These are phyloP conservation scores for Tetragonula clypearis DNA, from an alignment of 1,140 invertebrate genomes.

Conservation along the genomic window DNA sequence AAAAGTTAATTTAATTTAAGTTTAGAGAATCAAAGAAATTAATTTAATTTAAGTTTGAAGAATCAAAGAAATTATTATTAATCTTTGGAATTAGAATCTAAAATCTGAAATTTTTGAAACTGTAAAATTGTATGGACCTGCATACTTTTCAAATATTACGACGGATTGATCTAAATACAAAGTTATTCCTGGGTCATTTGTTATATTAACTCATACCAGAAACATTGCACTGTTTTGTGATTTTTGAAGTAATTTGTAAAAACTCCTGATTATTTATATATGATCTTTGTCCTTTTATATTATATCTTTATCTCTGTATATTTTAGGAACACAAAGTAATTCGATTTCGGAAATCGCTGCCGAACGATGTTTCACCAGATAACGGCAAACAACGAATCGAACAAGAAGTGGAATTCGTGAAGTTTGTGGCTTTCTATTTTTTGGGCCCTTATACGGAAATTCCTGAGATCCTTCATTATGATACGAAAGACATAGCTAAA, in stretches of 20 bases:
- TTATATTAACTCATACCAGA: too few relatives aligned
- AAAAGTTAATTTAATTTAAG: neutral
- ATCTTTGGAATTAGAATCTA: too few relatives aligned
- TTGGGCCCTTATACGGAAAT: slow-evolving; percentile 71
- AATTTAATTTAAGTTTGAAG: too few relatives aligned
- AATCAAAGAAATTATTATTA: too few relatives aligned
- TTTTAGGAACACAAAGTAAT: slow-evolving; percentile 78
- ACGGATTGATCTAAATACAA: too few relatives aligned
- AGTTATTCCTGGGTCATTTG: too few relatives aligned
- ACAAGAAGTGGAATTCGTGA: slow-evolving; percentile 78
- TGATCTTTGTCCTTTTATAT: neutral
- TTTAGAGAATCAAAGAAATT: too few relatives aligned
- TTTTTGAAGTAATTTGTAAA: too few relatives aligned
- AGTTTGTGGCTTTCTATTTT: slow-evolving; percentile 77
- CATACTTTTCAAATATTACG: too few relatives aligned
- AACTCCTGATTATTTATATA: too few relatives aligned
- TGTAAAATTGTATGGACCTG: too few relatives aligned
- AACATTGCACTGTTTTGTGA: neutral
- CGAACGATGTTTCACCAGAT: slow-evolving; percentile 58
- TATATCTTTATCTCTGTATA: neutral
- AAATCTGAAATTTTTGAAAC: too few relatives aligned
- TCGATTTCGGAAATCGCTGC: slow-evolving; percentile 77
- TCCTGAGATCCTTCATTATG: slow-evolving; percentile 73
- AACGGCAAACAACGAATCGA: slow-evolving; percentile 69
- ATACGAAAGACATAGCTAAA: slow-evolving; percentile 59